phyloP scores from a whole-genome alignment of 2,888 invertebrate species.

The Muscina levida region DNA sequence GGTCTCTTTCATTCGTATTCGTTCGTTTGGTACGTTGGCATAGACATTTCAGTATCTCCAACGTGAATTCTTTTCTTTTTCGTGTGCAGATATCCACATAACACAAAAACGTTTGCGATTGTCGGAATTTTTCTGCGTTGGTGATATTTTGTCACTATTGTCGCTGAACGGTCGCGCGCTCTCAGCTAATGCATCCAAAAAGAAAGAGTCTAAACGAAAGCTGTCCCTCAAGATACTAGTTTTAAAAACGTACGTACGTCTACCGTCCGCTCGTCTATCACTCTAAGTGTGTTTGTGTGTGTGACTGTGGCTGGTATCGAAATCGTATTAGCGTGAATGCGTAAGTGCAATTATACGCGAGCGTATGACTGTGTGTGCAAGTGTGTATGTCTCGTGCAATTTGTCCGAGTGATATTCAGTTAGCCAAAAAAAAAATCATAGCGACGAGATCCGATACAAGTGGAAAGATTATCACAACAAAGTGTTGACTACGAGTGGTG shows the following conservation, averaged over 20 bases:
- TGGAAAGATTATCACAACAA: no score
- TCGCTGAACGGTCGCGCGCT: neutral
- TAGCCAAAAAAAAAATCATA: no score
- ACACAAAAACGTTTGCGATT: constrained; percentile 54
- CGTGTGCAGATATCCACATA: constrained; percentile 42
- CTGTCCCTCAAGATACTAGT: constrained; percentile 2
- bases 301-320: neutral
- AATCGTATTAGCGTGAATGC: neutral
- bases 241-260: neutral
- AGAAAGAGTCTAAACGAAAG: neutral
- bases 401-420: neutral
- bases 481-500: neutral
- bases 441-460: no score
- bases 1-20: constrained; percentile 65
- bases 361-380: neutral
- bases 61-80: constrained; percentile 48
- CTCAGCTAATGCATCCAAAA: neutral
- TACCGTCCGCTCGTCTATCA: no score
- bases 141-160: constrained; percentile 49
- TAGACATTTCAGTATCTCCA: constrained; percentile 47
- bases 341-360: no score
- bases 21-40: constrained; percentile 64
- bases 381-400: neutral
- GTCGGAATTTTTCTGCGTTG: constrained; percentile 50
- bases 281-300: neutral